A percentile compares a stretch with the other conserved stretches of the same genome.
Conservation (phyloP, 2,888 invertebrate genomes). For the Drosophila nr. perissopoda region DNA sequence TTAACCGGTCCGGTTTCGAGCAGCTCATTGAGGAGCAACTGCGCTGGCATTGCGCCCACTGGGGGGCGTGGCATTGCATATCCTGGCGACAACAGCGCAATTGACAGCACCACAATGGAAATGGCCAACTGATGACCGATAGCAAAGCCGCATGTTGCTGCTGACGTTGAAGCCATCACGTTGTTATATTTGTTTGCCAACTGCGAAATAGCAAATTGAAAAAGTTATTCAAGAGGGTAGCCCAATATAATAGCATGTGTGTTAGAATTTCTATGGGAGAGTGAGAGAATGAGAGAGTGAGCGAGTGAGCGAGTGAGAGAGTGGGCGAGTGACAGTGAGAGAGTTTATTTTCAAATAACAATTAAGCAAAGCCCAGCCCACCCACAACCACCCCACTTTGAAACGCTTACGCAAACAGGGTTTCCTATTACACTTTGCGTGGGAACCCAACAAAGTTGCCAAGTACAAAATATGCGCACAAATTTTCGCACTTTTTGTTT, state of each 20-base stretch:
- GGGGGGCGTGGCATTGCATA: slow-evolving; percentile 59
- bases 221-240: slow-evolving; percentile 7
- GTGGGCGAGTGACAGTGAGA: neutral
- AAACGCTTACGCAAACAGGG: slow-evolving; percentile 73
- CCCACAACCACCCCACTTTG: slow-evolving; percentile 1
- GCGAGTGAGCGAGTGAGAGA: too few relatives aligned
- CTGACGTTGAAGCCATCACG: slow-evolving; percentile 49
- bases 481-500: slow-evolving; percentile 4
- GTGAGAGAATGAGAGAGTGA: neutral
- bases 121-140: slow-evolving; percentile 65
- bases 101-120: slow-evolving; percentile 71
- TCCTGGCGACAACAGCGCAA: slow-evolving; percentile 59
- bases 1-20: slow-evolving; percentile 38
- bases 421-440: slow-evolving; percentile 67
- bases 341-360: slow-evolving; percentile 48
- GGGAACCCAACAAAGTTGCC: slow-evolving; percentile 61
- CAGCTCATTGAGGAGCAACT: slow-evolving; percentile 67
- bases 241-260: slow-evolving; percentile 3
- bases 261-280: neutral
- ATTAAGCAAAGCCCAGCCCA: slow-evolving; percentile 44
- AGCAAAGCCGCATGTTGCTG: slow-evolving; percentile 47
- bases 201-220: slow-evolving; percentile 41
- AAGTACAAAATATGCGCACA: slow-evolving; percentile 57
- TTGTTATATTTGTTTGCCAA: slow-evolving; percentile 14
- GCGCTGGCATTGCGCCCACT: slow-evolving; percentile 44